Evolutionary conservation across 2,888 invertebrate species (phyloP).

Genomic region (Leptothorax acervorum): DNA sequence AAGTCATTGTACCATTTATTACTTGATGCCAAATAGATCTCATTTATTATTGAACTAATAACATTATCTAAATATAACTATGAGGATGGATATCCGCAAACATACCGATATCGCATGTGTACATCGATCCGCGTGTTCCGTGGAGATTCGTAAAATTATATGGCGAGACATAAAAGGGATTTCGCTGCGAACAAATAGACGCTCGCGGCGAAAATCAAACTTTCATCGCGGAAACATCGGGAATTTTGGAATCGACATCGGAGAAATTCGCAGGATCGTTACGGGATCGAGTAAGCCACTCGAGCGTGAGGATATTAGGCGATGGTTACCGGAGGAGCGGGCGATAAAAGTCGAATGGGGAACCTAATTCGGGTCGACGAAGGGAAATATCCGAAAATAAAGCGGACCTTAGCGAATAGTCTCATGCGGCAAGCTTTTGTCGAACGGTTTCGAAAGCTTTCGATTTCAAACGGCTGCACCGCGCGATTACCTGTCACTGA

Average conservation of each 20-base stretch:
- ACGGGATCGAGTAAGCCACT: slow-evolving; percentile 58
- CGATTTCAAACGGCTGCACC: not conserved
- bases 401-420: slow-evolving; percentile 11
- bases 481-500: not conserved
- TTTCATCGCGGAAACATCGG: slow-evolving; percentile 67
- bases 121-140: not conserved
- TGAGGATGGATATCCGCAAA: not conserved
- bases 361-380: slow-evolving; percentile 66
- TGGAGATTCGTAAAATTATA: slow-evolving; percentile 45
- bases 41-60: not conserved
- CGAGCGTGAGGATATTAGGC: slow-evolving; percentile 67
- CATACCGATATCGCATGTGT: not conserved
- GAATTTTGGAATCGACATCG: slow-evolving; percentile 64
- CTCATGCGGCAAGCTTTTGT: slow-evolving; percentile 1
- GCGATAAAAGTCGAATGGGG: slow-evolving; percentile 71
- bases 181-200: slow-evolving; percentile 36
- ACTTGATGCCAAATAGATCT: not conserved
- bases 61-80: not conserved
- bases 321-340: slow-evolving; percentile 67
- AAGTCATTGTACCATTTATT: not conserved
- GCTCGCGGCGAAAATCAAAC: slow-evolving; percentile 61
- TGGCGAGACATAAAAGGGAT: slow-evolving; percentile 29
- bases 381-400: slow-evolving; percentile 57
- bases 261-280: slow-evolving; percentile 66
- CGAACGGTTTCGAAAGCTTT: not conserved